Conservation (phyloP, 2,888 invertebrate genomes). For the Hirtodrosophila alboralis region DNA sequence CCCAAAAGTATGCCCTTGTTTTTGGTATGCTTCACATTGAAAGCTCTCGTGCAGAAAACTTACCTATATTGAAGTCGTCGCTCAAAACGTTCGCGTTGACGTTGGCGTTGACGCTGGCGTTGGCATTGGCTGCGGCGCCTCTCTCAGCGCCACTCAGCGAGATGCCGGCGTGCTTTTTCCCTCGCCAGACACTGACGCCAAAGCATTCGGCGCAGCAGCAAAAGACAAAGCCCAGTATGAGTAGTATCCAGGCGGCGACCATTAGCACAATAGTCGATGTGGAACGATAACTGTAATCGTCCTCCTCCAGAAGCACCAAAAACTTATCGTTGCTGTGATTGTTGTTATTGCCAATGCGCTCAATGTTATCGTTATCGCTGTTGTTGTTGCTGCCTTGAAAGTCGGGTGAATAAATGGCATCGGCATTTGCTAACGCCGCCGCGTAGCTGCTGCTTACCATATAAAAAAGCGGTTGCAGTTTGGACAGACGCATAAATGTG, state of each 20-base stretch:
- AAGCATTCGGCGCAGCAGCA: conserved; percentile 82
- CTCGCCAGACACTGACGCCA: conserved; percentile 68
- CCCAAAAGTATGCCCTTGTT: conserved; percentile 67
- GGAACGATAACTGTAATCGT: conserved; percentile 62
- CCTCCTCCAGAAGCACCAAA: conserved; percentile 69
- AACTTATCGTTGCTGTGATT: conserved; percentile 57
- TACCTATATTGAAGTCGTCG: conserved; percentile 55
- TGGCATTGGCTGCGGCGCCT: conserved; percentile 30
- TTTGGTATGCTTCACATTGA: conserved; percentile 5
- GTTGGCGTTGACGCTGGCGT: conserved; percentile 16
- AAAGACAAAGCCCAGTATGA: conserved; percentile 80
- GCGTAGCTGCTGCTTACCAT: conserved; percentile 48
- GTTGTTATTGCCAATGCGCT: conserved; percentile 24
- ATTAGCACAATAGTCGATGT: conserved; percentile 80
- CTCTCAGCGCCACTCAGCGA: conserved; percentile 40
- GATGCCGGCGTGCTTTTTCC: conserved; percentile 58
- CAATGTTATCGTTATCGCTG: conserved; percentile 16
- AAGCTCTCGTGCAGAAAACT: conserved; percentile 51
- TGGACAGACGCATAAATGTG: conserved; percentile 58
- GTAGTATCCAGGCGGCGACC: conserved; percentile 81
- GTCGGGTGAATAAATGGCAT: conserved; percentile 38
- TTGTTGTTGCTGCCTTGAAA: conserved; percentile 6
- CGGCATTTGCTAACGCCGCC: conserved; percentile 51
- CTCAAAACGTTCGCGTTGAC: conserved; percentile 24
- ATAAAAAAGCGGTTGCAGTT: conserved; percentile 66